These are phyloP conservation scores for Drosophila cognata DNA, from an alignment of 2,888 invertebrate species.

Conservation along the genomic window DNA sequence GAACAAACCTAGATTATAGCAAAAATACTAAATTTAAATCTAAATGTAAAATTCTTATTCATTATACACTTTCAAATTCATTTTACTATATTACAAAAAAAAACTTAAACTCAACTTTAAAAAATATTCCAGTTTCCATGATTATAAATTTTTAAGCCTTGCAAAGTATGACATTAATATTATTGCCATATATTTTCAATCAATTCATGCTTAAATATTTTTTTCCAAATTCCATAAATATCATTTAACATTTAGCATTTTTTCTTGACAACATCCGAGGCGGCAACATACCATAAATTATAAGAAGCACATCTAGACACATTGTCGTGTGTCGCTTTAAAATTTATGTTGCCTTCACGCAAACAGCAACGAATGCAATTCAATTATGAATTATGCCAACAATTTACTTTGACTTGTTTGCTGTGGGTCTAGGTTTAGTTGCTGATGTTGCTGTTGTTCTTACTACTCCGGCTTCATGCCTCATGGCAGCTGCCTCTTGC, in stretches of 20 bases:
- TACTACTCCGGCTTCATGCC: neutral
- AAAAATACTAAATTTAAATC: too few species aligned
- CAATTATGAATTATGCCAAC: constrained; percentile 79
- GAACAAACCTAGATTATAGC: neutral
- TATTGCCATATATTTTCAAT: neutral
- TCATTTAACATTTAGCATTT: neutral
- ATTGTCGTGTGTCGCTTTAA: constrained; percentile 22
- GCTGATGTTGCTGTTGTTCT: neutral
- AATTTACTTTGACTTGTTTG: constrained; percentile 64
- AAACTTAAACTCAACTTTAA: neutral
- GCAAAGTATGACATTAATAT: neutral
- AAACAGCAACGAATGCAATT: constrained; percentile 58
- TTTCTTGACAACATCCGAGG: neutral
- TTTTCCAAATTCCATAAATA: neutral
- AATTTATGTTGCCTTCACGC: constrained; percentile 70
- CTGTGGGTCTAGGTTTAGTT: constrained; percentile 20
- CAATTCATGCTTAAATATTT: neutral
- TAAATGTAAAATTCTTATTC: too few species aligned
- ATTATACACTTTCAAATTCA: rapidly evolving
- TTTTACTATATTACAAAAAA: neutral
- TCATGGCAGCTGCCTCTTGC: neutral
- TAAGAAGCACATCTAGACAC: neutral
- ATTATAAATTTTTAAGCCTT: neutral
- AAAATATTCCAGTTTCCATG: neutral
- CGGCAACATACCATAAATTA: neutral